A percentile compares a stretch with the other conserved stretches of the same genome.
phyloP scores from a whole-genome alignment of 2,888 invertebrate species.

The Xestia c-nigrum region DNA sequence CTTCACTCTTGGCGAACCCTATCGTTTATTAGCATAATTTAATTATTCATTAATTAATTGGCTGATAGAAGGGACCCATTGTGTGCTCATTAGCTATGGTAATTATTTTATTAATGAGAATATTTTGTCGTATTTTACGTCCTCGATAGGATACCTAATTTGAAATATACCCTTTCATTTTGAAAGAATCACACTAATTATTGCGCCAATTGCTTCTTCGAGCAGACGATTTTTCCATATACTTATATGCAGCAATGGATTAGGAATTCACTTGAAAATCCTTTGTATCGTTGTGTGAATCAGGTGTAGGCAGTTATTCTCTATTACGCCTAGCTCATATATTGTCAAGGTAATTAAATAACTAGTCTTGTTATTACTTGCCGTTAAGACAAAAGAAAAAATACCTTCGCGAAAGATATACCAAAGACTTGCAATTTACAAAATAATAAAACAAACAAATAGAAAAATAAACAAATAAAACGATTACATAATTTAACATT shows the following conservation, averaged over 20 bases:
- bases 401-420: not conserved
- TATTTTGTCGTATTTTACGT: not conserved
- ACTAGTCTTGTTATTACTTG: not conserved
- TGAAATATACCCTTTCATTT: too few relatives aligned
- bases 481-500: slow-evolving; percentile 41
- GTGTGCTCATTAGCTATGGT: slow-evolving; percentile 4
- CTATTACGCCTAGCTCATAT: not conserved
- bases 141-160: not conserved
- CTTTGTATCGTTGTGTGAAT: not conserved
- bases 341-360: not conserved
- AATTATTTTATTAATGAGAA: slow-evolving; percentile 17
- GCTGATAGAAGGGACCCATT: not conserved
- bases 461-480: slow-evolving; percentile 38
- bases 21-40: slow-evolving; percentile 13
- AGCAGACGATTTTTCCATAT: not conserved
- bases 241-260: not conserved
- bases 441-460: slow-evolving; percentile 6
- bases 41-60: slow-evolving; percentile 32
- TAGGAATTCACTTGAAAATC: not conserved
- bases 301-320: not conserved
- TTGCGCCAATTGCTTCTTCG: not conserved
- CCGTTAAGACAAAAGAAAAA: too few relatives aligned
- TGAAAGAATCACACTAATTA: not conserved
- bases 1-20: slow-evolving; percentile 8
- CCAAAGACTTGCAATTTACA: not conserved